These are phyloP conservation scores for Psix sp. DNA, from an alignment of 1,140 invertebrate species.

Conservation along the genomic window DNA sequence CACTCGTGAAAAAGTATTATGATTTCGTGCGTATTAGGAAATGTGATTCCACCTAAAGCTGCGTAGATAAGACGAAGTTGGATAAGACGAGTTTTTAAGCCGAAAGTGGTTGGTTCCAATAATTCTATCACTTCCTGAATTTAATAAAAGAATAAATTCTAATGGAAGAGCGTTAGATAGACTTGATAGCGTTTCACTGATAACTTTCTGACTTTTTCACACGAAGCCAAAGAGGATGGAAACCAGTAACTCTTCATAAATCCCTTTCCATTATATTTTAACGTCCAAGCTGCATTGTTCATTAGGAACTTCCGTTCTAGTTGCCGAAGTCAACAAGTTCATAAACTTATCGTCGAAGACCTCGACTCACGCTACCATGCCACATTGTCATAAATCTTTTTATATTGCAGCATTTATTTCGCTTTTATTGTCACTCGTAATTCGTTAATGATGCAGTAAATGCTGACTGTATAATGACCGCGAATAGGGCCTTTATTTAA, in stretches of 20 bases:
- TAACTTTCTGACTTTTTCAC: slow-evolving; percentile 2
- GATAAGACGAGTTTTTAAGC: too few species aligned
- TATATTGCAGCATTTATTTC: slow-evolving; percentile 66
- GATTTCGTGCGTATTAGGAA: too few species aligned
- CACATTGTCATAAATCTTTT: slow-evolving; percentile 66
- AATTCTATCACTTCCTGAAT: too few species aligned
- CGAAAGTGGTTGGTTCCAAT: too few species aligned
- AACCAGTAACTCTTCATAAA: slow-evolving; percentile 20
- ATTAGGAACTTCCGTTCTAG: slow-evolving; percentile 57
- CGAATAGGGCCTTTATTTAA: slow-evolving; percentile 32
- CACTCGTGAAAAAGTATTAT: too few species aligned
- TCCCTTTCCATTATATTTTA: slow-evolving; percentile 39
- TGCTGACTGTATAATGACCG: slow-evolving; percentile 60
- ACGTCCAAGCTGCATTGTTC: slow-evolving; percentile 55
- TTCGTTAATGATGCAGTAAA: slow-evolving; percentile 71
- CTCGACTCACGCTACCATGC: slow-evolving; percentile 63
- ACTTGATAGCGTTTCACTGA: not conserved
- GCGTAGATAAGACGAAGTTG: too few species aligned
- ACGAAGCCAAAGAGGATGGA: not conserved
- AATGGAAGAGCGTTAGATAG: slow-evolving; percentile 1
- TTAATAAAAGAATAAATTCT: too few species aligned
- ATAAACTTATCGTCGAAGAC: slow-evolving; percentile 66
- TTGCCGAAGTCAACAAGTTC: slow-evolving; percentile 54
- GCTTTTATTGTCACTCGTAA: slow-evolving; percentile 70
- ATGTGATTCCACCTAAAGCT: too few species aligned